Conservation (phyloP, 2,888 invertebrate genomes). For the Tipula unca region DNA sequence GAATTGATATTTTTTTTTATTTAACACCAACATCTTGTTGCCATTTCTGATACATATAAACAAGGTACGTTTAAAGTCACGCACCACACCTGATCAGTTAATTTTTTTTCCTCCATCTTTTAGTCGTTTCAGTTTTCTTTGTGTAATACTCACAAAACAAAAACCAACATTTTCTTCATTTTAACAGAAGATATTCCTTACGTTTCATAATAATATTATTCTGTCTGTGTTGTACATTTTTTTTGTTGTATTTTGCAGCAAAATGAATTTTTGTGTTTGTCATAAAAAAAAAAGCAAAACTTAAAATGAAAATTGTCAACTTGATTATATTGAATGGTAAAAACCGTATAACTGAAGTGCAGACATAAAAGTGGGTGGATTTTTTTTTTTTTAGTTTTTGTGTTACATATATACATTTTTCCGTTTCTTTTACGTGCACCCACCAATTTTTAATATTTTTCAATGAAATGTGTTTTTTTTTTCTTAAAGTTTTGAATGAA, state of each 20-base stretch:
- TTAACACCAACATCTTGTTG: neutral
- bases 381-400: neutral
- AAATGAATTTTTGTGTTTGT: neutral
- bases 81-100: conserved; percentile 9
- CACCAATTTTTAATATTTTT: neutral
- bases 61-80: neutral
- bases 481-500: neutral
- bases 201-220: neutral
- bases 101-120: neutral
- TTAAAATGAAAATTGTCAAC: conserved; percentile 4
- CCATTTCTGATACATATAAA: neutral
- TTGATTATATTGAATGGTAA: neutral
- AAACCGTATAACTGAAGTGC: neutral
- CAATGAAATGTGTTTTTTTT: neutral
- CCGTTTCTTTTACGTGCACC: neutral
- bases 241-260: neutral
- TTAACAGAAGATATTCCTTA: neutral
- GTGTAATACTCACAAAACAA: neutral
- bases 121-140: neutral
- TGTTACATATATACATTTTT: neutral
- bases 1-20: neutral
- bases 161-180: neutral
- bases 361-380: neutral
- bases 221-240: neutral
- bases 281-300: neutral